Evolutionary conservation across 2,888 invertebrate genomes (phyloP), one percentile per base, ranked within the genome.

Genomic region (Chromoteleia sp.): DNA sequence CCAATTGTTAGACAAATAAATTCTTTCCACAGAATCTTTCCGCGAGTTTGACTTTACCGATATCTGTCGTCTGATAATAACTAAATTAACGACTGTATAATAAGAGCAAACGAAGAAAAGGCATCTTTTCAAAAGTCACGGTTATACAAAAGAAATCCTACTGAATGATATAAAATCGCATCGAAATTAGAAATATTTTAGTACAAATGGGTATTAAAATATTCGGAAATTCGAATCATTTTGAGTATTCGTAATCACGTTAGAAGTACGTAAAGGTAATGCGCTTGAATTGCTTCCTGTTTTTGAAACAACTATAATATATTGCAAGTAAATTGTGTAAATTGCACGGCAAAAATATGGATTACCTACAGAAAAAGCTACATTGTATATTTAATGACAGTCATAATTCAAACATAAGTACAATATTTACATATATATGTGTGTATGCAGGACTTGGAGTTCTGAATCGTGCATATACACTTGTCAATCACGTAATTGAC

Each of bases 1-100:
- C 65, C 75, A 75, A 74, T 65, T 29, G 21, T 48, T 19, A 50
- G 59, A 67, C 67, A 75, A 59, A 67, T 59, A 67, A 45, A 63
- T 39, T 61, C 15, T 48, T 61, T 50, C 33, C 7, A 8, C 33
- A 21, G 7, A 15, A 30, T 52, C 15, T 52, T 15, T 7, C 29
- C 56, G 56, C 48, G 39, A 75, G 65, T 65, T 75, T 45, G 61
- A 52, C 52, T 61, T 73, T 12, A 52, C 58, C 45, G 52, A 50
- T 67, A 67, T 75, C 75, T 75, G 58, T 58, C 25, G 19, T 48
- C 19, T 65, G 30, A 73, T 73, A 63, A 43, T 39, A 63, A 63
- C 3, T 36, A 67, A 39, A 58, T 43, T 25, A 45, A 56, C 15
- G 10, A 15, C 17, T 56, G 56, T 36, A 45, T 45, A 30, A 39